Percentiles rank a stretch among this genome's conserved stretches.
phyloP scores from a whole-genome alignment of 2,113 vertebrate genomes.

The Psittacula cyanocephala region DNA sequence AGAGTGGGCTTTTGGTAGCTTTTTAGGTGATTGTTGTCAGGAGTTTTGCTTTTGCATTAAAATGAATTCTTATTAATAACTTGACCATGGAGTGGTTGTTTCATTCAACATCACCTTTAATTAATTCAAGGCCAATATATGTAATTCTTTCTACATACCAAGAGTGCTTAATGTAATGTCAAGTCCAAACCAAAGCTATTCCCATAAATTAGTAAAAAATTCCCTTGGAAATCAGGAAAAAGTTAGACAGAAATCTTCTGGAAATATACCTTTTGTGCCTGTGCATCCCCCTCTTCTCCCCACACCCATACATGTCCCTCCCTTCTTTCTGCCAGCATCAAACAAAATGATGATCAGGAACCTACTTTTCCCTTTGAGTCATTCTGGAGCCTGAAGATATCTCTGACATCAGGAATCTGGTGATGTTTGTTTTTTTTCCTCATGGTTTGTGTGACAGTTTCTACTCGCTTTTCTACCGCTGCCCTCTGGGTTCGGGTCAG shows the following conservation, averaged over 20 bases:
- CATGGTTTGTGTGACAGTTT: conserved; percentile 87
- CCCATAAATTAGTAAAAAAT: not conserved
- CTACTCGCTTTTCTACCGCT: conserved; percentile 87
- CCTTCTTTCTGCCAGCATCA: not conserved
- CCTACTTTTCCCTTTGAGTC: conserved; percentile 76
- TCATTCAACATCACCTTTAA: not conserved
- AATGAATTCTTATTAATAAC: not conserved
- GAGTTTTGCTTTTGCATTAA: not conserved
- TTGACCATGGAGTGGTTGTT: not conserved
- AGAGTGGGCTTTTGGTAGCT: not conserved
- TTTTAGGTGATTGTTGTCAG: not conserved
- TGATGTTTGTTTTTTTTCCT: conserved; percentile 90
- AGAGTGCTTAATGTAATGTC: not conserved
- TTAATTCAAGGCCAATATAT: not conserved
- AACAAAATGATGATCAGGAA: not conserved
- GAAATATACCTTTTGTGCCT: not conserved
- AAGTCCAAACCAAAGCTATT: not conserved
- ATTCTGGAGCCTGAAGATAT: conserved; percentile 86
- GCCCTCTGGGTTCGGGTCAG: conserved; percentile 90
- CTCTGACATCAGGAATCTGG: conserved; percentile 91
- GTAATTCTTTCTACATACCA: not conserved
- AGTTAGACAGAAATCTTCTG: not conserved
- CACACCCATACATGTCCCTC: fast-evolving
- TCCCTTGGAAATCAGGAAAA: not conserved
- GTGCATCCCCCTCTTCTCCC: not conserved